These are phyloP conservation scores for Onychomys leucogaster DNA, from an alignment of 2,797 vertebrate genomes.

Conservation along the genomic window DNA sequence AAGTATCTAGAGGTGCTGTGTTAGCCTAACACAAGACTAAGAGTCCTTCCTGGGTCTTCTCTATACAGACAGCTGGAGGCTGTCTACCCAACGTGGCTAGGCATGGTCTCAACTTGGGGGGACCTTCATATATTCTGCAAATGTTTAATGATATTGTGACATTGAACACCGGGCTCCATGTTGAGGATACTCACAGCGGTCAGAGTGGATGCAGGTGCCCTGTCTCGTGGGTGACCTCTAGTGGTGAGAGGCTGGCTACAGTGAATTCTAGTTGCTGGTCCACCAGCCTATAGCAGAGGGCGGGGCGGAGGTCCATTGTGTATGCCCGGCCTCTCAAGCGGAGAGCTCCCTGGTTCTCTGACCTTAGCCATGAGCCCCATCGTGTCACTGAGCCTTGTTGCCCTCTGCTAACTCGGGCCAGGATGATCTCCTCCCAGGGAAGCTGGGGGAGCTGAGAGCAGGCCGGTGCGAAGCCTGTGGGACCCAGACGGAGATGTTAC, in stretches of 20 bases:
- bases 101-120: neutral
- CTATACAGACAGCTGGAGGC: neutral
- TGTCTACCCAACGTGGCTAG: neutral
- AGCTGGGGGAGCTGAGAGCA: neutral
- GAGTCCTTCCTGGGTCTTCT: neutral
- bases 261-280: neutral
- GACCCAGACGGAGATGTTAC: neutral
- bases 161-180: fast-evolving
- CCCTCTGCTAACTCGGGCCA: neutral
- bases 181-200: no score
- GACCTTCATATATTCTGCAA: neutral
- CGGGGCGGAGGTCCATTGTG: fast-evolving
- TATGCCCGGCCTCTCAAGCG: no score
- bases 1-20: neutral
- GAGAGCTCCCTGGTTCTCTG: neutral
- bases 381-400: neutral
- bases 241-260: neutral
- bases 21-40: neutral
- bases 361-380: neutral
- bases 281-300: no score
- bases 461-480: fast-evolving
- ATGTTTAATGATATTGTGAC: neutral
- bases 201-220: neutral
- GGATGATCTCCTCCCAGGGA: neutral
- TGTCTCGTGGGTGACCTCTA: neutral